phyloP scores from a whole-genome alignment of 2,888 invertebrate species.

The Plebejus argus region DNA sequence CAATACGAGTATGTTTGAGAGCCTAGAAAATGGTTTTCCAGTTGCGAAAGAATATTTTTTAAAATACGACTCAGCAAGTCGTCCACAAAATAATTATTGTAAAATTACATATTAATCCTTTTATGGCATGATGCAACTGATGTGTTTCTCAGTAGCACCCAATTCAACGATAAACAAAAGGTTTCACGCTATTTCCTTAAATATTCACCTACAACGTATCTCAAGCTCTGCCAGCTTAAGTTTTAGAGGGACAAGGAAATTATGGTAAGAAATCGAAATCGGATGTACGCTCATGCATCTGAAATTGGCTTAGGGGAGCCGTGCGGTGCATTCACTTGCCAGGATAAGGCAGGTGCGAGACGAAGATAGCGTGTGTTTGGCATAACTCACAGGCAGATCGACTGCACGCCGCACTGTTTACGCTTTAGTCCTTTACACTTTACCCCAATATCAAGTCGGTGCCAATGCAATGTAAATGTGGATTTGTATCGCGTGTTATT shows the following conservation, averaged over 20 bases:
- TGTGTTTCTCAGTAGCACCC: neutral
- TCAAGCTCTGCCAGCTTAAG: neutral
- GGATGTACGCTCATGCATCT: constrained; percentile 53
- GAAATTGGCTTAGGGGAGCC: constrained; percentile 62
- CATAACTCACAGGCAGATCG: constrained; percentile 56
- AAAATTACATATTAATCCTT: neutral
- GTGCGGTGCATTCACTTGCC: constrained; percentile 42
- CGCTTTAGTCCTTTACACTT: no score
- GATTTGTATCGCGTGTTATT: constrained; percentile 45
- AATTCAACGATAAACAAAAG: neutral
- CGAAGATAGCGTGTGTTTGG: constrained; percentile 67
- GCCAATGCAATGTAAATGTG: constrained; percentile 52
- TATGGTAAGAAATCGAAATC: constrained; percentile 29
- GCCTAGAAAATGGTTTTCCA: neutral
- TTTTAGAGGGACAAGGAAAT: neutral
- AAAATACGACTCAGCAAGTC: neutral
- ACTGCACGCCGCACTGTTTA: constrained; percentile 56
- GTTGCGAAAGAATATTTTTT: neutral
- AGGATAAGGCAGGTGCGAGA: constrained; percentile 68
- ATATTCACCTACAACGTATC: neutral
- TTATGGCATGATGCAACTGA: neutral
- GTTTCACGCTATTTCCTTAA: neutral
- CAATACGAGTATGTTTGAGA: neutral
- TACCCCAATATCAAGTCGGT: constrained; percentile 57
- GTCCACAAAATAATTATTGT: neutral